A percentile compares a stretch with the other conserved stretches of the same genome.
These are phyloP conservation scores for Caenorhabditis sp. DNA, from an alignment of 2,888 invertebrate genomes.

Conservation along the genomic window DNA sequence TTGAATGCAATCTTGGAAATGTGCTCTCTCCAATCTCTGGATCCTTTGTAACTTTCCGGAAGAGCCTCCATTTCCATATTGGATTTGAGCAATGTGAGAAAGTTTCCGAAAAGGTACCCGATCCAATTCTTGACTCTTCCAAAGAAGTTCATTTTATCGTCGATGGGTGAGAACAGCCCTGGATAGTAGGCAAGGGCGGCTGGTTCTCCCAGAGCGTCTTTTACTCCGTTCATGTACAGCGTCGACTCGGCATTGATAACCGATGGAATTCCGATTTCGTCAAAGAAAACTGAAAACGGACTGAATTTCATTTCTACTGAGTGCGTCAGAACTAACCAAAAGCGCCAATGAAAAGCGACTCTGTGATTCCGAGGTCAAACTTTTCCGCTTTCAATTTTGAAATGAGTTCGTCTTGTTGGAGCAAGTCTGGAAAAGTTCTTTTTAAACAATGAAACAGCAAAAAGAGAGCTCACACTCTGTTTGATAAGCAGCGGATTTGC, in stretches of 20 bases:
- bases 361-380: conserved; percentile 46
- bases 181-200: conserved; percentile 31
- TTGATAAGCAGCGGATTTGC: conserved; percentile 12
- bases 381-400: conserved; percentile 27
- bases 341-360: conserved; percentile 24
- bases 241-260: conserved; percentile 38
- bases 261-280: conserved; percentile 27
- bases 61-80: conserved; percentile 4
- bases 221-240: conserved; percentile 17
- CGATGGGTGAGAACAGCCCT: conserved; percentile 6
- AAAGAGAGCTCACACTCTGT: not conserved
- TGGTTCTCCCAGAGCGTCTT: conserved; percentile 38
- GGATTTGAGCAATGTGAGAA: not conserved
- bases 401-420: conserved; percentile 25
- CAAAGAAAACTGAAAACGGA: conserved; percentile 29
- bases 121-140: conserved; percentile 24
- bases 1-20: conserved; percentile 26
- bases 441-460: not conserved
- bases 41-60: conserved; percentile 6
- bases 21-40: conserved; percentile 10
- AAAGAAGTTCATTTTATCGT: conserved; percentile 23
- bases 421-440: conserved; percentile 19
- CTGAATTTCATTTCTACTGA: not conserved
- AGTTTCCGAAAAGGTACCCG: not conserved
- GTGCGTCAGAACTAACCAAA: conserved; percentile 21